Evolutionary conservation across 2,797 vertebrate species (phyloP).

Genomic region (Mus spretus): DNA sequence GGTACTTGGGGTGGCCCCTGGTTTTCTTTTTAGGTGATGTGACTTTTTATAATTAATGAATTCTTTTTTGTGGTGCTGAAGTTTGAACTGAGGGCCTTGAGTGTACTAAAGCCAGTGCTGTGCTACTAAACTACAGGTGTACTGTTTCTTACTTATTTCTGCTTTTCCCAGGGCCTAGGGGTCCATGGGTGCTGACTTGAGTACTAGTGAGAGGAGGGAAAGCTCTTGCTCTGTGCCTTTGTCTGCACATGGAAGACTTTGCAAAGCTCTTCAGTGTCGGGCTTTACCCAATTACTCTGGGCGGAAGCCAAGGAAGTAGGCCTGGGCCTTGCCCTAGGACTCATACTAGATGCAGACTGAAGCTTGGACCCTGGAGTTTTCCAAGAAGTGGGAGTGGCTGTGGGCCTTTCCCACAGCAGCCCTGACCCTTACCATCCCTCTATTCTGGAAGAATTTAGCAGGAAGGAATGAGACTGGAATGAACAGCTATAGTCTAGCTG

Average conservation of each 20-base stretch:
- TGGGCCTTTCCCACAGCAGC: constrained; percentile 7
- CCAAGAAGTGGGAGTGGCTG: not conserved
- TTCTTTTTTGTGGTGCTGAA: not conserved
- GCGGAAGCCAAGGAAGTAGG: constrained; percentile 17
- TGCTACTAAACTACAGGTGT: not conserved
- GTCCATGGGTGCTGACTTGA: not conserved
- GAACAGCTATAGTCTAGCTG: not conserved
- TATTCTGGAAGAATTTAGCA: constrained; percentile 30
- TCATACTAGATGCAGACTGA: constrained; percentile 27
- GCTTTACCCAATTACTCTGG: constrained; percentile 44
- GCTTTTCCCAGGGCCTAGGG: not conserved
- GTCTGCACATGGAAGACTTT: constrained; percentile 40
- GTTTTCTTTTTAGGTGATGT: constrained; percentile 11
- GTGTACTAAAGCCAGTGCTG: not conserved
- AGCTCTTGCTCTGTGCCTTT: constrained; percentile 38
- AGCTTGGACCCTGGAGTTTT: constrained; percentile 7
- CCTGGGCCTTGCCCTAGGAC: constrained; percentile 2
- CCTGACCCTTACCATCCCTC: not conserved
- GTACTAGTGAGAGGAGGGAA: not conserved
- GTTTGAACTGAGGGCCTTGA: not conserved
- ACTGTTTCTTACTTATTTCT: not conserved
- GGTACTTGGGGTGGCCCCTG: not conserved
- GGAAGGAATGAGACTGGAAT: constrained; percentile 3
- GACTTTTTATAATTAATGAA: not conserved
- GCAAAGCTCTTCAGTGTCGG: constrained; percentile 1